Evolutionary conservation across 2,888 invertebrate genomes (phyloP), one percentile per base, ranked within the genome.

Genomic region (Stenichneumon culpator): DNA sequence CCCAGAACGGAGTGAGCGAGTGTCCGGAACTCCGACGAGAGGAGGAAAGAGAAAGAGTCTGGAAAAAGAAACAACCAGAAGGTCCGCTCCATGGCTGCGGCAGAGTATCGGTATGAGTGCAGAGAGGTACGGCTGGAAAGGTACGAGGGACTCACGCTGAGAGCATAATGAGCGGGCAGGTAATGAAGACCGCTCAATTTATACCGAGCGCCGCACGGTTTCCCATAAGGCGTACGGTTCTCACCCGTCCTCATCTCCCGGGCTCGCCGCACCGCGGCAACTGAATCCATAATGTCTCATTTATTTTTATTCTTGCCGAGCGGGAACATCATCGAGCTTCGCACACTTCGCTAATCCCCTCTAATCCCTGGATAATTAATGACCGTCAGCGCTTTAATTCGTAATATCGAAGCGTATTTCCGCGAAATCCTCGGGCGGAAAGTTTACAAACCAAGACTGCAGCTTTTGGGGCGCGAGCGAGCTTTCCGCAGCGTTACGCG

Each of bases 131-230:
- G 81, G 82, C 67, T 1, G 36, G 77, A 86, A 84, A 88, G 81
- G 75, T 82, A 82, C 50, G 82, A 77, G 87, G 87, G 81, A 86
- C 88, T 91, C 92, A 90, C 90, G 91, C 91, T 91, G 91, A 89
- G 92, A 91, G 88, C 87, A 90, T 92, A 92, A 92, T 90, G 92
- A 92, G 91, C 90, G 89, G 87, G 90, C 91, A 90, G 88, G 91
- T 92, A 92, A 92, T 89, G 92, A 92, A 92, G 92, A 92, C 89
- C 90, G 91, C 89, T 92, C 92, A 90, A 92, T 92, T 90, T 90
- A 89, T 86, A 87, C 89, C 81, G 65, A 65, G 86, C 74, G 84
- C 88, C 88, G 85, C 89, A 86, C 86, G 82, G 86, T 87, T 82
- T 86, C 86, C 87, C 88, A 88, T 87, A 89, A 88, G 86, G 86